Evolutionary conservation across 2,797 vertebrate genomes (phyloP).

Genomic region (Selene dorsalis): DNA sequence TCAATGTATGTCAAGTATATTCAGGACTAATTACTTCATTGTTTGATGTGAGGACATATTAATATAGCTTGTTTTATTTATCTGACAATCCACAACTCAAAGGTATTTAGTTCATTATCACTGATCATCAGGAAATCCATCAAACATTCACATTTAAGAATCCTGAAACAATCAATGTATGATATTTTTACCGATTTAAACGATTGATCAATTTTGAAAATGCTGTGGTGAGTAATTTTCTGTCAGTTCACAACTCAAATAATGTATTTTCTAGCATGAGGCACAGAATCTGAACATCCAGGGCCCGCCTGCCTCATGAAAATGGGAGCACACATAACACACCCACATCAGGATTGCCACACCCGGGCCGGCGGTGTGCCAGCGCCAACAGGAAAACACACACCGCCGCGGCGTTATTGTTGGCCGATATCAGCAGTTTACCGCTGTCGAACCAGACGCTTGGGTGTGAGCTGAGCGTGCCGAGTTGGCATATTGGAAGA

Average conservation of each 20-base stretch:
- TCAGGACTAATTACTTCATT: background rate
- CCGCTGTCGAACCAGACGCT: constrained; percentile 22
- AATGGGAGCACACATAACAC: background rate
- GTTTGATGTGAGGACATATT: background rate
- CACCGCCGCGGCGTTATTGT: background rate
- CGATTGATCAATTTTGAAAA: background rate
- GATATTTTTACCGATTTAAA: background rate
- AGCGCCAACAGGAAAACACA: constrained; percentile 11
- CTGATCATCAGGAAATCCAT: background rate
- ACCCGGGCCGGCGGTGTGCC: constrained; percentile 1
- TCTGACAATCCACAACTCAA: background rate
- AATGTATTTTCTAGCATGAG: background rate
- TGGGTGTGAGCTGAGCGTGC: constrained; percentile 11
- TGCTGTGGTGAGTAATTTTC: background rate
- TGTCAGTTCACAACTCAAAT: background rate
- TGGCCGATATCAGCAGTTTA: background rate
- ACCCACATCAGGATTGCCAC: constrained; percentile 10
- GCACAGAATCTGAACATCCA: background rate
- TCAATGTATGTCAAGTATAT: background rate
- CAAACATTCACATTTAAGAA: background rate
- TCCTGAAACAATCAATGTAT: too few species aligned
- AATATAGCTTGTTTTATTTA: too few species aligned
- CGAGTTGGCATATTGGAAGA: constrained; percentile 30
- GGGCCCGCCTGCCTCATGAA: background rate
- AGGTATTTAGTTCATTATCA: background rate